These are phyloP conservation scores for Hepsetus odoe DNA, from an alignment of 2,113 vertebrate species.

Conservation along the genomic window DNA sequence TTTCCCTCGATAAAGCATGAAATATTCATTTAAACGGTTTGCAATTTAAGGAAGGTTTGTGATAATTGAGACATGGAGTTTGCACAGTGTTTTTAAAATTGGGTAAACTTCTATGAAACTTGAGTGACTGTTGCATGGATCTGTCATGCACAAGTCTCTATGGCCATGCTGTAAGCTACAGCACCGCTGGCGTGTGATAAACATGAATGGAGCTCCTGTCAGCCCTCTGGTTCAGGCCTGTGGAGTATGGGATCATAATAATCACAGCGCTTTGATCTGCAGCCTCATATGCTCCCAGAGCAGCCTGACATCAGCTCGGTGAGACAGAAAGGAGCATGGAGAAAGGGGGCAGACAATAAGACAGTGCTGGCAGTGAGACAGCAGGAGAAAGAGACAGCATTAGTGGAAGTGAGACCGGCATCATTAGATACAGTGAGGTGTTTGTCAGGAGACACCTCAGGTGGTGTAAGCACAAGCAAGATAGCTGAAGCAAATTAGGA, in stretches of 20 bases:
- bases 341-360: neutral
- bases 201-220: neutral
- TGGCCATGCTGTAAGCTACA: neutral
- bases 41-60: no score
- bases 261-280: constrained; percentile 33
- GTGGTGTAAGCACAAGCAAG: neutral
- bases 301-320: constrained; percentile 17
- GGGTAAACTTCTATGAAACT: neutral
- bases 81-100: neutral
- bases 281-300: constrained; percentile 11
- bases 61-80: neutral
- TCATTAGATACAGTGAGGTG: neutral
- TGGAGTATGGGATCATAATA: constrained; percentile 26
- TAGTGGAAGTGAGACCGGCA: neutral
- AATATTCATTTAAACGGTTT: no score
- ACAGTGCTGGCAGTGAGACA: neutral
- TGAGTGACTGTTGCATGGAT: neutral
- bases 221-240: constrained; percentile 17
- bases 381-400: neutral
- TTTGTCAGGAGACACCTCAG: no score
- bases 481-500: neutral
- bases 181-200: neutral
- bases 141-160: neutral
- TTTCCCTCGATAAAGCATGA: no score
- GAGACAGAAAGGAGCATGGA: neutral